Conservation (phyloP, 1,140 invertebrate genomes). For the Leguminivora glycinivorella region DNA sequence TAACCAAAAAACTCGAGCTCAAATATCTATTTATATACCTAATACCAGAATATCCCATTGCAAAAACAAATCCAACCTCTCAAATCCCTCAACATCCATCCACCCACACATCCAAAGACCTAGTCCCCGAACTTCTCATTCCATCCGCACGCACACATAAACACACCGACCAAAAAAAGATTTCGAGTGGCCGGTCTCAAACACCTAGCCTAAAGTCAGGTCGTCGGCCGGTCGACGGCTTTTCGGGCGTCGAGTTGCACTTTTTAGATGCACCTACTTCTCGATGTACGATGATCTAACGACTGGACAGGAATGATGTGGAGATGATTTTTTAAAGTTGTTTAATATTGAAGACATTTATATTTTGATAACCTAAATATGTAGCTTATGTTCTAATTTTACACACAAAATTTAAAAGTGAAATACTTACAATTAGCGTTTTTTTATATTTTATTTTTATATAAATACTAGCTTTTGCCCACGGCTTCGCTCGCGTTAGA, state of each 20-base stretch:
- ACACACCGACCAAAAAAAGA: constrained; percentile 1
- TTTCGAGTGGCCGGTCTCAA: constrained; percentile 24
- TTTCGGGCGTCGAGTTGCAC: constrained; percentile 69
- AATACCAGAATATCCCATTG: neutral
- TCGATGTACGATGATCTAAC: constrained; percentile 74
- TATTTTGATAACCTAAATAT: too few species aligned
- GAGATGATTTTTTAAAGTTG: constrained; percentile 35
- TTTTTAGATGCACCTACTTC: constrained; percentile 77
- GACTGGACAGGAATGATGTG: constrained; percentile 48
- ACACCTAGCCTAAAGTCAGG: constrained; percentile 53
- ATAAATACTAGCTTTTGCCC: too few species aligned
- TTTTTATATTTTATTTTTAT: too few species aligned
- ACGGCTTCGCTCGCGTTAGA: too few species aligned
- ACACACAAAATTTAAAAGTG: too few species aligned
- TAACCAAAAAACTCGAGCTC: too few species aligned
- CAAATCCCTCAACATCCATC: neutral
- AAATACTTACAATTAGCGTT: too few species aligned
- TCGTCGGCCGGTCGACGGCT: constrained; percentile 69
- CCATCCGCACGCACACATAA: neutral
- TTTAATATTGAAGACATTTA: neutral
- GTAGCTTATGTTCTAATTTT: too few species aligned
- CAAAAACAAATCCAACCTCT: neutral
- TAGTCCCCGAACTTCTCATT: neutral
- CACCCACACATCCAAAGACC: neutral
- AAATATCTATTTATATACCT: too few species aligned